Evolutionary conservation across 2,888 invertebrate genomes (phyloP).

Genomic region (Volucella zonaria): DNA sequence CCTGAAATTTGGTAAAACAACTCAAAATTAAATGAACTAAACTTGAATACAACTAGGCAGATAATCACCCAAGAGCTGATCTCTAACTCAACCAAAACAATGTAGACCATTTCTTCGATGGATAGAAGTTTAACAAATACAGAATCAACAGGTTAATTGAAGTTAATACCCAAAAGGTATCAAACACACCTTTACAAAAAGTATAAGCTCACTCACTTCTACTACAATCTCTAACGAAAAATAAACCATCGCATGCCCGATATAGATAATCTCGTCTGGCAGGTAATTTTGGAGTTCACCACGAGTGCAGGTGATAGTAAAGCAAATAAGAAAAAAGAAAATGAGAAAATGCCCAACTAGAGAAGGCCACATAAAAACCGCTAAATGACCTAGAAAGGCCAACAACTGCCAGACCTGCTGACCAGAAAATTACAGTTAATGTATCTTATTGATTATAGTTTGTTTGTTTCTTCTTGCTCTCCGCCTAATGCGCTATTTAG

Average conservation of each 20-base stretch:
- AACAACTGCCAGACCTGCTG: constrained; percentile 15
- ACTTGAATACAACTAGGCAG: too few relatives aligned
- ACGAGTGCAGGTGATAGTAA: constrained; percentile 40
- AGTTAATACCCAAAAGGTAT: constrained; percentile 15
- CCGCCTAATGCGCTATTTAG: neutral
- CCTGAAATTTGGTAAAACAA: too few relatives aligned
- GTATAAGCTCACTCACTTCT: constrained; percentile 12
- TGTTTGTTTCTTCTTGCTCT: constrained; percentile 24
- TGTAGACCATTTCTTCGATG: too few relatives aligned
- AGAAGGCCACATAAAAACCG: constrained; percentile 43
- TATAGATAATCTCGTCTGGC: constrained; percentile 38
- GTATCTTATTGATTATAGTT: constrained; percentile 38
- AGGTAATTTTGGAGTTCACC: constrained; percentile 46
- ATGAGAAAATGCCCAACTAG: constrained; percentile 42
- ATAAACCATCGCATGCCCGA: constrained; percentile 35
- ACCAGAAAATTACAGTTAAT: neutral
- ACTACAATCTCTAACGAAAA: constrained; percentile 34
- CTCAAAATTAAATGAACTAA: too few relatives aligned
- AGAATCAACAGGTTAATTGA: constrained; percentile 30
- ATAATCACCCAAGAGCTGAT: too few relatives aligned
- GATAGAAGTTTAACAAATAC: constrained; percentile 16
- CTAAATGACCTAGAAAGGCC: constrained; percentile 64
- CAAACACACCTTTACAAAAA: constrained; percentile 9
- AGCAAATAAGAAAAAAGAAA: constrained; percentile 41
- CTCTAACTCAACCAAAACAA: too few relatives aligned